Percentiles rank a stretch among this genome's conserved stretches.
Conservation (phyloP, 2,113 vertebrate species). For the Dromiciops gliroides region DNA sequence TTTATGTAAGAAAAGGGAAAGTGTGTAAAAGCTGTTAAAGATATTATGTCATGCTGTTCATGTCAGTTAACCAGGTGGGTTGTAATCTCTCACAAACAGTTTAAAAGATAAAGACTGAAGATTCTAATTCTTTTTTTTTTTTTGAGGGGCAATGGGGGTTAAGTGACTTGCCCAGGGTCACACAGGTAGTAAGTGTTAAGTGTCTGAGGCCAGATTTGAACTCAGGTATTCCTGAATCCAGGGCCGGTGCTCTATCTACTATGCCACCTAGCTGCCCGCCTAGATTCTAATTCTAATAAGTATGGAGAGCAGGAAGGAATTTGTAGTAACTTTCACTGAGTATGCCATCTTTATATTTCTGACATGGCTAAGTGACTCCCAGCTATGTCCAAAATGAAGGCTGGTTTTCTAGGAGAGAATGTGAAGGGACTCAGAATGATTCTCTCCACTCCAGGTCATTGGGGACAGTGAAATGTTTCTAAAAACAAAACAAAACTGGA, state of each 20-base stretch:
- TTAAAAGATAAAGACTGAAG: background rate
- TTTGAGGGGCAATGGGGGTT: too few species aligned
- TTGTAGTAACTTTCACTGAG: background rate
- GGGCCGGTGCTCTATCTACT: too few species aligned
- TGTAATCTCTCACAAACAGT: background rate
- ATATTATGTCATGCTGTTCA: background rate
- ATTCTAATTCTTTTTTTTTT: background rate
- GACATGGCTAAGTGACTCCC: background rate
- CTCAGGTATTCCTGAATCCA: too few species aligned
- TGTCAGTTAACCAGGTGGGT: background rate
- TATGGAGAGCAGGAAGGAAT: background rate
- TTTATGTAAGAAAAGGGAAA: background rate
- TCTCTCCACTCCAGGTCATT: background rate
- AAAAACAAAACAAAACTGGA: background rate
- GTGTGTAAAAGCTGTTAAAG: background rate
- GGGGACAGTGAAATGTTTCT: background rate
- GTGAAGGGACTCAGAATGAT: background rate
- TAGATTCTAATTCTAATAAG: background rate
- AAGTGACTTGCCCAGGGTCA: too few species aligned
- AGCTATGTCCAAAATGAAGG: background rate
- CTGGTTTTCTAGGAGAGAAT: background rate
- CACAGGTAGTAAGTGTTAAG: too few species aligned
- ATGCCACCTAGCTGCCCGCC: too few species aligned
- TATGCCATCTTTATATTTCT: background rate
- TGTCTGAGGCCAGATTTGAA: too few species aligned